Conservation (phyloP, 2,888 invertebrate species). For the Aradus depressus region DNA sequence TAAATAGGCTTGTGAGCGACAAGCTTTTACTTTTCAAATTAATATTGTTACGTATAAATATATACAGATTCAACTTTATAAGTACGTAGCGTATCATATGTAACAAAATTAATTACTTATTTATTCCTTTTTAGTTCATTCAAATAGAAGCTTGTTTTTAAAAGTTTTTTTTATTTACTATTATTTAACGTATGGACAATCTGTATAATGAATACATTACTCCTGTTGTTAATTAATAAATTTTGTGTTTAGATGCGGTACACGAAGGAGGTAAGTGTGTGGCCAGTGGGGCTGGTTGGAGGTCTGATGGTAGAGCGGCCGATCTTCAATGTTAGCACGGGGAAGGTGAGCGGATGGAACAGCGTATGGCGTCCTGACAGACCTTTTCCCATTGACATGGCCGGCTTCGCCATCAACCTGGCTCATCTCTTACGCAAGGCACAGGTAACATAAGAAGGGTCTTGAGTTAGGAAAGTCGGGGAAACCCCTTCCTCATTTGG, state of each 20-base stretch:
- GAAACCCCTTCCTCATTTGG: no score
- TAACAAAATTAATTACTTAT: no score
- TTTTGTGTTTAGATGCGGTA: slow-evolving; percentile 56
- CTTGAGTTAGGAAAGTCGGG: neutral
- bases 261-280: slow-evolving; percentile 75
- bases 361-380: slow-evolving; percentile 82
- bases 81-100: no score
- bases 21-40: no score
- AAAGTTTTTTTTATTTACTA: no score
- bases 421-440: slow-evolving; percentile 58
- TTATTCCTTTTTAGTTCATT: no score
- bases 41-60: no score
- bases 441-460: slow-evolving; percentile 30
- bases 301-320: slow-evolving; percentile 89
- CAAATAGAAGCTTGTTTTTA: no score
- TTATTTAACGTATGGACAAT: no score
- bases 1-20: no score
- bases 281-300: slow-evolving; percentile 94
- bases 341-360: slow-evolving; percentile 50
- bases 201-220: slow-evolving; percentile 1
- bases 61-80: no score
- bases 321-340: slow-evolving; percentile 51
- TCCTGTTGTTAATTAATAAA: neutral
- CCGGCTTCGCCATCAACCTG: slow-evolving; percentile 83
- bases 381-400: slow-evolving; percentile 96